A percentile compares a stretch with the other conserved stretches of the same genome.
phyloP scores from a whole-genome alignment of 2,797 vertebrate species.

The Ctenopoma kingsleyae region DNA sequence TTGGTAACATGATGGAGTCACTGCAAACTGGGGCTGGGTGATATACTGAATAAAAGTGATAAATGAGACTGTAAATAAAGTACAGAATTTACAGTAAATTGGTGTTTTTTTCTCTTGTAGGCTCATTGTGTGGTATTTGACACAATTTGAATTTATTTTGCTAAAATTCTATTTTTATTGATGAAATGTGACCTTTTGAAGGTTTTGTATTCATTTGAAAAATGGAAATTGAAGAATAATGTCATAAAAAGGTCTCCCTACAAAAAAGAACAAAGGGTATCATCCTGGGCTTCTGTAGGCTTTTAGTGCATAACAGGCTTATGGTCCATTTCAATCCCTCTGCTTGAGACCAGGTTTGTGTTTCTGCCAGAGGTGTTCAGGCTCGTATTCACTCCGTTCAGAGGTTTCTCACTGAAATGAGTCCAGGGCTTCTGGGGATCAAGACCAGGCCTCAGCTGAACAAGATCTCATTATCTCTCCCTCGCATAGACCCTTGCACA shows the following conservation, averaged over 20 bases:
- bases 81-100: background rate
- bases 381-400: conserved; percentile 62
- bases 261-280: conserved; percentile 41
- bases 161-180: background rate
- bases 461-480: conserved; percentile 81
- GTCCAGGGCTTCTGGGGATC: conserved; percentile 85
- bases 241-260: conserved; percentile 1
- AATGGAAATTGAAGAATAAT: background rate
- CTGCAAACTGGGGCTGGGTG: background rate
- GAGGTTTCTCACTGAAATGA: conserved; percentile 81
- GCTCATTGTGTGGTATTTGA: background rate
- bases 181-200: background rate
- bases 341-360: conserved; percentile 48
- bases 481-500: conserved; percentile 55
- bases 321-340: conserved; percentile 33
- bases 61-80: no score
- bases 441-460: conserved; percentile 79
- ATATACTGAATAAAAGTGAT: background rate
- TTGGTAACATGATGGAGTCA: background rate
- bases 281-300: conserved; percentile 35
- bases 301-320: conserved; percentile 34
- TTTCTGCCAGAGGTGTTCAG: conserved; percentile 73
- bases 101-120: background rate
- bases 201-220: background rate
- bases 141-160: no score